phyloP scores from a whole-genome alignment of 2,113 vertebrate species.

The Rissa tridactyla region DNA sequence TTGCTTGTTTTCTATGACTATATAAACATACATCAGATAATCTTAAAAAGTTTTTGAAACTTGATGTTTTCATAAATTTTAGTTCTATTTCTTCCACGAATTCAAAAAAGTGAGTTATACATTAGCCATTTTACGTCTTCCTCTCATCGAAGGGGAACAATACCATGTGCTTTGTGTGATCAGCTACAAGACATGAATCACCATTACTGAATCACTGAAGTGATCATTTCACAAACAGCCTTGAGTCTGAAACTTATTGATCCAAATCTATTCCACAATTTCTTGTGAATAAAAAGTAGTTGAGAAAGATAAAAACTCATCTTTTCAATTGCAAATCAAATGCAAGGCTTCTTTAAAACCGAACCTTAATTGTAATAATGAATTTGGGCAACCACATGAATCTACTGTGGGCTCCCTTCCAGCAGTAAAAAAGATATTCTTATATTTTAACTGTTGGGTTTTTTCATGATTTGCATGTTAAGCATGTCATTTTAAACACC shows the following conservation, averaged over 20 bases:
- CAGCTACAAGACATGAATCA: background rate
- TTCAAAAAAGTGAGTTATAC: background rate
- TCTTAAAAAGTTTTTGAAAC: background rate
- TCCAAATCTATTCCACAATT: background rate
- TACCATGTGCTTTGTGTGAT: background rate
- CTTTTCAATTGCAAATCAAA: background rate
- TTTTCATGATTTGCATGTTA: background rate
- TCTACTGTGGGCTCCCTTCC: background rate
- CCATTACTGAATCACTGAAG: background rate
- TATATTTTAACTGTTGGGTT: background rate
- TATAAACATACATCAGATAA: background rate
- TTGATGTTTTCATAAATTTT: background rate
- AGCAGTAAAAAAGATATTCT: background rate
- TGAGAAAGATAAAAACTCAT: background rate
- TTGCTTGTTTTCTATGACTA: background rate
- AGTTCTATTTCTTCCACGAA: background rate
- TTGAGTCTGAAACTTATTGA: constrained; percentile 8
- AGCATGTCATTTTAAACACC: background rate
- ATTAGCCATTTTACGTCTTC: background rate
- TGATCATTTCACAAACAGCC: constrained; percentile 1
- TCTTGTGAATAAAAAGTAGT: background rate
- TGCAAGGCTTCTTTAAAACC: background rate
- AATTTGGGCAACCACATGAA: background rate
- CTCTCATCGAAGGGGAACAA: background rate
- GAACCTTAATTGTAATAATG: background rate